phyloP scores from a whole-genome alignment of 2,797 vertebrate genomes.

The Periophthalmus magnuspinnatus region DNA sequence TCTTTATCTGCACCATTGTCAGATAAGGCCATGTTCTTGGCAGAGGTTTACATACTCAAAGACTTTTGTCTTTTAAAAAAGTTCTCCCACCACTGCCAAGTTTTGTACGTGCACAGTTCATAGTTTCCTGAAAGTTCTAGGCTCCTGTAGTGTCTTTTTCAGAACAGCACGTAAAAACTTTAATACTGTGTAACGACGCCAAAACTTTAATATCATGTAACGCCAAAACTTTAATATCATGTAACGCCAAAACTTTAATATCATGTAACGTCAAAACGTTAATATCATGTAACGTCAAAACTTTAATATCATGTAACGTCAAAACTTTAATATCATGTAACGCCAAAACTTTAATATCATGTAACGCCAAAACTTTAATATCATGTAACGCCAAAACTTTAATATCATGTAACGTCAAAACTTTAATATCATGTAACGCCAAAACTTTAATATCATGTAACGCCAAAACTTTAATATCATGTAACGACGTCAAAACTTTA shows the following conservation, averaged over 20 bases:
- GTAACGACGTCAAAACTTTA: too few relatives aligned
- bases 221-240: neutral
- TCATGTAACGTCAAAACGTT: too few relatives aligned
- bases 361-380: neutral
- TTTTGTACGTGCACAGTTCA: neutral
- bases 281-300: too few relatives aligned
- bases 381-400: neutral
- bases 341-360: neutral
- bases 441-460: neutral
- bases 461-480: too few relatives aligned
- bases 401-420: neutral
- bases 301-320: neutral
- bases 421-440: too few relatives aligned
- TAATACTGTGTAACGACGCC: neutral
- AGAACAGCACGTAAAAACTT: neutral
- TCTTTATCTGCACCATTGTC: neutral
- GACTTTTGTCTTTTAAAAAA: too few relatives aligned
- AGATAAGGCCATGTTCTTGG: neutral
- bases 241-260: neutral
- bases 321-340: too few relatives aligned
- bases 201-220: neutral
- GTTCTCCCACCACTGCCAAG: neutral
- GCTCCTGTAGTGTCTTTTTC: neutral
- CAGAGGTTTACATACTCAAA: neutral
- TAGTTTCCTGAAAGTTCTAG: neutral